A percentile compares a stretch with the other conserved stretches of the same genome.
Evolutionary conservation across 1,140 invertebrate species (phyloP).

Genomic region (Diorhabda carinulata): DNA sequence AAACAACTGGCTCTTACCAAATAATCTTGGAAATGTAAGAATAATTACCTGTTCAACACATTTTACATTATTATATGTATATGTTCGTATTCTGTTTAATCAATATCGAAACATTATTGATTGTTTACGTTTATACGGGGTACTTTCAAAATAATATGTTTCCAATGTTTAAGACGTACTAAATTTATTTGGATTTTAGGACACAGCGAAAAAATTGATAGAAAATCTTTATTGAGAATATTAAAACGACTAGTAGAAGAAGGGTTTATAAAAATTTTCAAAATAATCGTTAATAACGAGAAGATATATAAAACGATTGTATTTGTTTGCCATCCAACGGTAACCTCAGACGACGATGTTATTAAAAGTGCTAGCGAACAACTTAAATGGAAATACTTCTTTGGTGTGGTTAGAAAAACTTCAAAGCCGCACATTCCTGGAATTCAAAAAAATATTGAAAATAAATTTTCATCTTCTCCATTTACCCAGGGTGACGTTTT

Average conservation of each 20-base stretch:
- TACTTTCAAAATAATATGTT: background rate
- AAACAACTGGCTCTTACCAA: too few relatives aligned
- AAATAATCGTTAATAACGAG: constrained; percentile 52
- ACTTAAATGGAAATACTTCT: constrained; percentile 51
- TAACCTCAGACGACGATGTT: constrained; percentile 52
- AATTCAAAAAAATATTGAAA: constrained; percentile 9
- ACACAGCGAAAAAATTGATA: constrained; percentile 56
- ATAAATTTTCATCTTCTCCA: constrained; percentile 13
- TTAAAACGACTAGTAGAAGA: constrained; percentile 55
- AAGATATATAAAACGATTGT: constrained; percentile 50
- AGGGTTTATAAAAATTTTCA: constrained; percentile 58
- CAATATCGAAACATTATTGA: too few relatives aligned
- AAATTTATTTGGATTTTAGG: constrained; percentile 47
- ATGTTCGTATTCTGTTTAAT: too few relatives aligned
- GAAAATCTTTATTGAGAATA: constrained; percentile 58
- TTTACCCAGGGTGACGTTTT: constrained; percentile 29
- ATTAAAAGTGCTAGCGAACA: constrained; percentile 60
- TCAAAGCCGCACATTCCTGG: background rate
- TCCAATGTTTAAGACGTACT: background rate
- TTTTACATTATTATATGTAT: too few relatives aligned
- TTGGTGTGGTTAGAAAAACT: constrained; percentile 7
- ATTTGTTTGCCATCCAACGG: constrained; percentile 58
- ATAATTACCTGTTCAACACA: too few relatives aligned
- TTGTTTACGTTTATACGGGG: too few relatives aligned
- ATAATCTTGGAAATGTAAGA: too few relatives aligned